Percentiles rank a stretch among this genome's conserved stretches.
Conservation (phyloP, 2,888 invertebrate species). For the Noctua comes region DNA sequence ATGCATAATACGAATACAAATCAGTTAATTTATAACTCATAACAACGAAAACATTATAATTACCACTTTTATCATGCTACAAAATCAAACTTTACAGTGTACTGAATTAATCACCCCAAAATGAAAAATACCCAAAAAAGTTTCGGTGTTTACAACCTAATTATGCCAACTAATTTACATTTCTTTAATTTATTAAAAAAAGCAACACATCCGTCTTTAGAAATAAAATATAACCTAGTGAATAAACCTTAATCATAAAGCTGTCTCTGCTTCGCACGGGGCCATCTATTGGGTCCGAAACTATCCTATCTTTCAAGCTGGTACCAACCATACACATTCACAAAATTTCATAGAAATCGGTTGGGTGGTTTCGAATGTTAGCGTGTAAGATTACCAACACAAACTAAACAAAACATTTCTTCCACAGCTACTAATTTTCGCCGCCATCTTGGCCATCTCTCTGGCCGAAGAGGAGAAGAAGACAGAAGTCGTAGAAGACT, state of each 20-base stretch:
- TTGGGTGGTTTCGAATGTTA: neutral
- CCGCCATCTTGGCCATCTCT: slow-evolving; percentile 80
- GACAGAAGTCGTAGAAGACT: slow-evolving; percentile 74
- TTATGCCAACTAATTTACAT: slow-evolving; percentile 6
- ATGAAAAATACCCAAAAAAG: neutral
- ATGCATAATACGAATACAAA: slow-evolving; percentile 24
- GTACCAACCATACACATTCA: neutral
- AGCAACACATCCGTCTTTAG: neutral
- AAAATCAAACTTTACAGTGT: slow-evolving; percentile 14
- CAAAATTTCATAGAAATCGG: neutral
- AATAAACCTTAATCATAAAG: neutral
- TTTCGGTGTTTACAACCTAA: neutral
- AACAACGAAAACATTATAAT: slow-evolving; percentile 30
- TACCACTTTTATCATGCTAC: slow-evolving; percentile 26
- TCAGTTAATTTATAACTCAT: slow-evolving; percentile 15
- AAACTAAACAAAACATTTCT: slow-evolving; percentile 39
- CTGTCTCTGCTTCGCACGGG: neutral
- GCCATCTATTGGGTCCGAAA: neutral
- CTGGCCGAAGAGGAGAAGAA: slow-evolving; percentile 74
- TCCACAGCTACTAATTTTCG: slow-evolving; percentile 79
- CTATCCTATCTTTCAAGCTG: neutral
- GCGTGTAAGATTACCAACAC: neutral
- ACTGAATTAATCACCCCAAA: neutral
- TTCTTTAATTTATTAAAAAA: neutral
- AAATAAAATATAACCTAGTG: neutral